Evolutionary conservation across 2,113 vertebrate genomes (phyloP).

Genomic region (Thalassoma bifasciatum): DNA sequence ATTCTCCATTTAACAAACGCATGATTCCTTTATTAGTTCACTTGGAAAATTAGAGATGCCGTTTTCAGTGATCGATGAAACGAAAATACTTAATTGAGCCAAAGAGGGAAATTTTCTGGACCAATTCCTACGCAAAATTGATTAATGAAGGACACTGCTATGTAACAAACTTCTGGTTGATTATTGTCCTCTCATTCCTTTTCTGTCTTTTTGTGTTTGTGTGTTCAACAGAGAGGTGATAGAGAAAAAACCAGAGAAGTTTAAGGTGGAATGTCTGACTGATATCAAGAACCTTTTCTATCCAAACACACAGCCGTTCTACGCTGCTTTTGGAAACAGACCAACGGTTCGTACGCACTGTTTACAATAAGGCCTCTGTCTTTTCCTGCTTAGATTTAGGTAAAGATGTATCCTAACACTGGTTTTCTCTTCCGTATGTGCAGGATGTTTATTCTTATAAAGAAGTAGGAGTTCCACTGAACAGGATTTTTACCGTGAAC

Average conservation of each 20-base stretch:
- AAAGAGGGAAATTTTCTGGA: too few species aligned
- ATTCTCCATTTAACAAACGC: too few species aligned
- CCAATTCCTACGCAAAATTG: too few species aligned
- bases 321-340: conserved; percentile 97
- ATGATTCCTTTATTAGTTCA: too few species aligned
- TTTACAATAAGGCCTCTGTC: too few species aligned
- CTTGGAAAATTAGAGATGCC: too few species aligned
- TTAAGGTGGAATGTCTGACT: conserved; percentile 97
- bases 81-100: too few species aligned
- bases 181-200: too few species aligned
- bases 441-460: conserved; percentile 98
- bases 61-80: too few species aligned
- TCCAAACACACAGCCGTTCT: conserved; percentile 94
- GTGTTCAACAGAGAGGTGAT: conserved; percentile 91
- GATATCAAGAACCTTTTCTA: conserved; percentile 96
- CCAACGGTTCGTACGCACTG: conserved; percentile 85
- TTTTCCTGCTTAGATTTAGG: not conserved
- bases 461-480: conserved; percentile 94
- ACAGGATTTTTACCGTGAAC: conserved; percentile 97
- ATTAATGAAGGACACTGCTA: too few species aligned
- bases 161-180: too few species aligned
- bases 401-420: not conserved
- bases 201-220: not conserved
- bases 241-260: conserved; percentile 98
- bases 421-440: conserved; percentile 1